A percentile compares a stretch with the other conserved stretches of the same genome.
Conservation (phyloP, 2,113 vertebrate genomes). For the Tonatia bakeri region DNA sequence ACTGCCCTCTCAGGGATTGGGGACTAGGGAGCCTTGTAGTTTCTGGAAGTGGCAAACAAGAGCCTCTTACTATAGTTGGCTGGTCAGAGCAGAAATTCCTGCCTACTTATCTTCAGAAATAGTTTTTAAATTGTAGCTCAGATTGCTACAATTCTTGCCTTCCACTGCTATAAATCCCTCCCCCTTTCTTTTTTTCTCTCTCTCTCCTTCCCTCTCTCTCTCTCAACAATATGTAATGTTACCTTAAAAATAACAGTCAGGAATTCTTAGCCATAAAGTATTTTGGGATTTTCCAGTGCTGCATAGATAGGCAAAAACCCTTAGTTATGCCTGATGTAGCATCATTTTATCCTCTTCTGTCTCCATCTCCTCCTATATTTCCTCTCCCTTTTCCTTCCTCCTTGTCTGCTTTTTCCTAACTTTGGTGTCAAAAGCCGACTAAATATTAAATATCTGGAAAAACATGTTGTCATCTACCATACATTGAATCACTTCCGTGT, state of each 20-base stretch:
- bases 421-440: background rate
- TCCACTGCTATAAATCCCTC: background rate
- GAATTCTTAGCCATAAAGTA: background rate
- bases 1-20: background rate
- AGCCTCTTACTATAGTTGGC: background rate
- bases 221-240: background rate
- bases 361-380: background rate
- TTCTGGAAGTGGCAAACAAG: background rate
- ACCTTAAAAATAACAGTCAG: background rate
- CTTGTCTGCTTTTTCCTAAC: background rate
- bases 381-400: background rate
- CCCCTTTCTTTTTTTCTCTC: no score
- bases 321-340: fast-evolving
- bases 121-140: background rate
- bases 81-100: background rate
- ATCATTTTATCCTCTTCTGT: background rate
- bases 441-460: background rate
- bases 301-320: background rate
- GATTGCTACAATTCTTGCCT: background rate
- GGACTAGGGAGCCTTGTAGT: background rate
- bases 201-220: background rate
- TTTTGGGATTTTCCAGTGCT: background rate
- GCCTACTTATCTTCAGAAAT: background rate
- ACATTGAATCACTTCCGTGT: background rate
- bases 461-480: background rate